A percentile compares a stretch with the other conserved stretches of the same genome.
Conservation (phyloP, 1,140 invertebrate genomes). For the Semibalanus balanoides region DNA sequence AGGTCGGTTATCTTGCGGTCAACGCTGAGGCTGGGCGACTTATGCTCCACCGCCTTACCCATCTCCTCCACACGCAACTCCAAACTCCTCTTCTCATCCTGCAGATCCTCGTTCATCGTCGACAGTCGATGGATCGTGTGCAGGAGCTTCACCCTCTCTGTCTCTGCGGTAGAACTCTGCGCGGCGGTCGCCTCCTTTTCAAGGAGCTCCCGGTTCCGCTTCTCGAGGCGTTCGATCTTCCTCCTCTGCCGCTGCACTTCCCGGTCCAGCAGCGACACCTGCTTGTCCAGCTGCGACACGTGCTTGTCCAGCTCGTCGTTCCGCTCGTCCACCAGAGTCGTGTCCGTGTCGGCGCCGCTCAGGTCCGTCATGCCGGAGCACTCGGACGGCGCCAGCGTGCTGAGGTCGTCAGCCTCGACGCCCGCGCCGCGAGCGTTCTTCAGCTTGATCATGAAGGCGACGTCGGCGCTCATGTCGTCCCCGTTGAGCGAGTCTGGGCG, state of each 20-base stretch:
- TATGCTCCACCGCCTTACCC: slow-evolving; percentile 44
- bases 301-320: slow-evolving; percentile 32
- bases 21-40: slow-evolving; percentile 26
- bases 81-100: slow-evolving; percentile 63
- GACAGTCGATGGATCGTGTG: slow-evolving; percentile 69
- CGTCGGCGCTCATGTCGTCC: slow-evolving; percentile 18
- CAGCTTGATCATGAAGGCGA: slow-evolving; percentile 18
- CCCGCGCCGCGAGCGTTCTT: slow-evolving; percentile 19
- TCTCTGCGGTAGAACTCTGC: slow-evolving; percentile 20
- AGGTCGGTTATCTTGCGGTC: slow-evolving; percentile 44
- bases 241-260: slow-evolving; percentile 38
- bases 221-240: slow-evolving; percentile 50
- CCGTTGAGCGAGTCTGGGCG: background rate
- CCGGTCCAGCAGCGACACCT: slow-evolving; percentile 30
- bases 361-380: slow-evolving; percentile 11
- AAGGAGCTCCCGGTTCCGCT: slow-evolving; percentile 73
- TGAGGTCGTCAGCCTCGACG: slow-evolving; percentile 31
- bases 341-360: slow-evolving; percentile 37
- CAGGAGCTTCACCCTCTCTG: slow-evolving; percentile 46
- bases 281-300: slow-evolving; percentile 32
- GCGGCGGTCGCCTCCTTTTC: slow-evolving; percentile 33
- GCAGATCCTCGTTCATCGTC: slow-evolving; percentile 56
- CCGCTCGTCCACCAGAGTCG: slow-evolving; percentile 34
- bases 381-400: slow-evolving; percentile 28
- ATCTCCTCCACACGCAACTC: slow-evolving; percentile 51